A percentile compares a stretch with the other conserved stretches of the same genome.
Conservation (phyloP, 2,888 invertebrate species). For the Kryphioiulus occultus region DNA sequence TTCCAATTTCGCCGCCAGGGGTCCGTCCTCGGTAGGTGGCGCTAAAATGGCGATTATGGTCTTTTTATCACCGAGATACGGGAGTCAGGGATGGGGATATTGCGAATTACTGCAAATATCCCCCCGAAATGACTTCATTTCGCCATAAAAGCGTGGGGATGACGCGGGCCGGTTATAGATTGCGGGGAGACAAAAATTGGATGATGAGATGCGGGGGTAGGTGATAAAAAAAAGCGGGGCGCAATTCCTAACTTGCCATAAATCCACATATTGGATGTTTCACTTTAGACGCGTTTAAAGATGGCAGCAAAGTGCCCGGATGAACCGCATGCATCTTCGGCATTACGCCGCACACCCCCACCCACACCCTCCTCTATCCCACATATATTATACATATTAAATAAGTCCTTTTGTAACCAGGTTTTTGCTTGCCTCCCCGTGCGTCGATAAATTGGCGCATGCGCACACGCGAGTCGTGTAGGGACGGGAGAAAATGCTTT, state of each 20-base stretch:
- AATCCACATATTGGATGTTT: slow-evolving; percentile 35
- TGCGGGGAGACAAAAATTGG: slow-evolving; percentile 6
- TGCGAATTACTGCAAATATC: neutral
- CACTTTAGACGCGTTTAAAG: slow-evolving; percentile 12
- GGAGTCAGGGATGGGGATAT: neutral
- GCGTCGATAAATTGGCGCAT: neutral
- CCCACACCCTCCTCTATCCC: neutral
- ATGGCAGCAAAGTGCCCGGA: neutral
- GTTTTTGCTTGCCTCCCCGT: neutral
- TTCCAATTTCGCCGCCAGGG: neutral
- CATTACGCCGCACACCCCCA: neutral
- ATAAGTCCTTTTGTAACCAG: neutral
- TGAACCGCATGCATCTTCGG: neutral
- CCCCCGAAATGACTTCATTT: neutral
- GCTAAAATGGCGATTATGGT: neutral
- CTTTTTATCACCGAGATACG: neutral
- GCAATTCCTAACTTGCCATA: slow-evolving; percentile 3
- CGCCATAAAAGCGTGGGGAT: neutral
- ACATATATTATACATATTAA: slow-evolving; percentile 20
- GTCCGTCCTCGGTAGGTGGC: neutral
- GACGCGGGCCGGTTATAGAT: neutral
- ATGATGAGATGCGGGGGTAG: slow-evolving; percentile 31
- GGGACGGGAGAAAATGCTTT: neutral
- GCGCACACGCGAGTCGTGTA: neutral
- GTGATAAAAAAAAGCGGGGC: neutral